These are phyloP conservation scores for Polypterus bichir DNA, from an alignment of 2,113 vertebrate genomes.

Conservation along the genomic window DNA sequence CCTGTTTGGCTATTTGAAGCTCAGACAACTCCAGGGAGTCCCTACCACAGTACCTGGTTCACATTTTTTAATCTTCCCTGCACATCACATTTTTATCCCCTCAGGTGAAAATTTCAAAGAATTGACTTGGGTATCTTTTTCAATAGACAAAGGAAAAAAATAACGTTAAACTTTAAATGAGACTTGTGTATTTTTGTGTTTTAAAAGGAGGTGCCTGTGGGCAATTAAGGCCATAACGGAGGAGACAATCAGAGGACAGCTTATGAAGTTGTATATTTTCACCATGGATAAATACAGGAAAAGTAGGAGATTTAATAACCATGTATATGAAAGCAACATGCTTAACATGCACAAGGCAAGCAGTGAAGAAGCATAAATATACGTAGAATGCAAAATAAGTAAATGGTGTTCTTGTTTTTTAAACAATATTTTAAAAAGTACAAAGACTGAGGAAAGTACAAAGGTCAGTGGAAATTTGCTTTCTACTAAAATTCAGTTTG, in stretches of 20 bases:
- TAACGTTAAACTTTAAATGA: constrained; percentile 29
- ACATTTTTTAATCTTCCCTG: constrained; percentile 42
- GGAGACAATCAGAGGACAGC: neutral
- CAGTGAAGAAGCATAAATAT: too few species aligned
- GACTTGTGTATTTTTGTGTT: constrained; percentile 23
- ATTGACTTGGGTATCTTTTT: constrained; percentile 28
- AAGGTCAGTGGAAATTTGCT: too few species aligned
- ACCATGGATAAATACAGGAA: constrained; percentile 18
- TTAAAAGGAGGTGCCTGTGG: constrained; percentile 28
- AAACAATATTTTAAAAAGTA: too few species aligned
- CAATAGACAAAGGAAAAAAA: constrained; percentile 19
- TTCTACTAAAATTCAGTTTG: too few species aligned
- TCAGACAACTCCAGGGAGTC: constrained; percentile 48
- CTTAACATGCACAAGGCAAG: too few species aligned
- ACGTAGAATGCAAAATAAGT: too few species aligned
- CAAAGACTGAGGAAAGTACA: too few species aligned
- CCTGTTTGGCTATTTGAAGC: constrained; percentile 54
- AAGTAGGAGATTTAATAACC: neutral
- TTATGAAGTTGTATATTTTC: neutral
- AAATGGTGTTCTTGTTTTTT: too few species aligned
- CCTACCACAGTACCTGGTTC: constrained; percentile 51
- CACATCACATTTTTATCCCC: constrained; percentile 37
- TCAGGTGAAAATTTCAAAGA: constrained; percentile 26
- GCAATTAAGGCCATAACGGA: neutral
- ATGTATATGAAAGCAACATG: too few species aligned